A percentile compares a stretch with the other conserved stretches of the same genome.
Evolutionary conservation across 2,113 vertebrate species (phyloP).

Genomic region (Theristicus caerulescens): DNA sequence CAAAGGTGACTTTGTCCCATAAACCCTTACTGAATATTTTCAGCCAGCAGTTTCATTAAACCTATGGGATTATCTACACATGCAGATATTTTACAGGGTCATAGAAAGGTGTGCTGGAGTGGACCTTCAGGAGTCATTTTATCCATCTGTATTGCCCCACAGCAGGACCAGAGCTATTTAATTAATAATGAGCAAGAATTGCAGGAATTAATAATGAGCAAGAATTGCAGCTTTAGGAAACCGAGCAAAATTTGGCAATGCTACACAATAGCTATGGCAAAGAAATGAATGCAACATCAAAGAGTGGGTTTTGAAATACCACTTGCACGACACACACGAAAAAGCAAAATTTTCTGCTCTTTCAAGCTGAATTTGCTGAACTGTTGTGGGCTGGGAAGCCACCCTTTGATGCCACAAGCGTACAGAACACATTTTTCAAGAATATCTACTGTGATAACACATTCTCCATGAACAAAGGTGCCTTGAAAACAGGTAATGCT

Average conservation of each 20-base stretch:
- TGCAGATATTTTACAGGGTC: neutral
- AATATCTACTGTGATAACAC: neutral
- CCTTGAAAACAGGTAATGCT: neutral
- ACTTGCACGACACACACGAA: rapidly evolving
- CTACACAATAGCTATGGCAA: neutral
- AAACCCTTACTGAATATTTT: neutral
- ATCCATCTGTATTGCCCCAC: neutral
- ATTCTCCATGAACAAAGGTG: neutral
- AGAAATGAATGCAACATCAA: neutral
- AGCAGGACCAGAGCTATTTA: neutral
- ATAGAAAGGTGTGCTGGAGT: neutral
- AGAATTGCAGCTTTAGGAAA: neutral
- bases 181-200: neutral
- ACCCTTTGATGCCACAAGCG: neutral
- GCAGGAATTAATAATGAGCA: neutral
- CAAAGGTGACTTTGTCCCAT: neutral
- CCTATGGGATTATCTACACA: neutral
- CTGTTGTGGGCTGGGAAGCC: neutral
- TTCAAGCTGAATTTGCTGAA: neutral
- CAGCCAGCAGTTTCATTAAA: neutral
- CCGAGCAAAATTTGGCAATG: neutral
- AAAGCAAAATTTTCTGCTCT: neutral
- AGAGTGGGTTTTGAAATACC: neutral
- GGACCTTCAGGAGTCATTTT: neutral
- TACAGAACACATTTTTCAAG: neutral